Evolutionary conservation across 2,797 vertebrate genomes (phyloP), one percentile per base, ranked within the genome.

Genomic region (Artibeus jamaicensis): DNA sequence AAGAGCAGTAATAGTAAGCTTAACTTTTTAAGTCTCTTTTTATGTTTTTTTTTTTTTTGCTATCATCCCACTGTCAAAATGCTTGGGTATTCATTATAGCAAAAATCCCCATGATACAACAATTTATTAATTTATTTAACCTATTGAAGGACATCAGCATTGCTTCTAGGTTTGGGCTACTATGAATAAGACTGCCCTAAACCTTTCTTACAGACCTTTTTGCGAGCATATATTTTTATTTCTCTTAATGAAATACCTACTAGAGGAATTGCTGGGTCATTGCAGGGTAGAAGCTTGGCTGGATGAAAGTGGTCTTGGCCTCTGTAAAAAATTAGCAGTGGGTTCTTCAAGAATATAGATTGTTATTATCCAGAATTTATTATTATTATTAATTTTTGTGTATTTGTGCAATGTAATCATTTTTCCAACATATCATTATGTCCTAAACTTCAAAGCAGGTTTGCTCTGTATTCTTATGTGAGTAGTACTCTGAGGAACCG

Each of bases 251-350:
- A 77, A 57, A 71, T 95, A 46, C 29, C n/a, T 53, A 14, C 2
- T 39, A 73, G 15, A 55, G 53, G 44, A 90, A 81, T 50, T 92
- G 18, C 22, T 93, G 18, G 18, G 8, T 86, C 50, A 53, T 79
- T 86, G 12, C 34, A 29, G 44, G 6, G 9, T 77, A 70, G 46
- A 11, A 83, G 3, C 2, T 22, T 89, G 39, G 19, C n/a, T 50
- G 16, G 18, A 48, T 65, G 55, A 44, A 89, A 91, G 44, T 37
- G 37, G 22, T 42, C 12, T 95, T 18, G 4, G 42, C 0, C 5
- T 95, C 46, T 89, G 48, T 42, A 95, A 95, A 70, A 37, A 91
- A 67, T 88, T 90, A 89, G 12, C 11, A 68, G 42, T 91, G 29
- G 19, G 29, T 62, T 87, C 32, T 82, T 95, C 18, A 93, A 87